Conservation (phyloP, 2,888 invertebrate species). For the Linyphia triangularis region DNA sequence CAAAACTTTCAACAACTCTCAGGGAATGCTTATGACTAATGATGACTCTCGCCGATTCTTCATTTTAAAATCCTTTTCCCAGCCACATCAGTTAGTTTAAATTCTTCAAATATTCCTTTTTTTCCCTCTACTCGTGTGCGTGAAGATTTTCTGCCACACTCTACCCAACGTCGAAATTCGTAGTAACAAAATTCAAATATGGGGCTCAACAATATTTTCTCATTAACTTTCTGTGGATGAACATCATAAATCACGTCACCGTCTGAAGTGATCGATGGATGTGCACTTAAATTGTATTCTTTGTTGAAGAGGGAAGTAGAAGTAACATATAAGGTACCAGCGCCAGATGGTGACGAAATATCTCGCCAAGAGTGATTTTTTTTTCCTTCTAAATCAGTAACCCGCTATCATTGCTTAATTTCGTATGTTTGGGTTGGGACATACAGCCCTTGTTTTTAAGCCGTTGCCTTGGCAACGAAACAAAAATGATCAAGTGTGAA, state of each 20-base stretch:
- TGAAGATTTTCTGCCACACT: neutral
- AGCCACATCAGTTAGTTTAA: neutral
- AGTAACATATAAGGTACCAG: too few relatives aligned
- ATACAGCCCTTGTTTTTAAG: too few relatives aligned
- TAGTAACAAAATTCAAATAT: neutral
- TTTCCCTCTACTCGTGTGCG: neutral
- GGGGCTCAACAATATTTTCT: conserved; percentile 51
- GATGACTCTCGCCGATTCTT: neutral
- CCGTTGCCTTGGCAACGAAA: too few relatives aligned
- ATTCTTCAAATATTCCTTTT: neutral
- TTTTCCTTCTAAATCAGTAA: neutral
- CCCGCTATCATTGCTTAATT: too few relatives aligned
- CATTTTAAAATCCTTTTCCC: neutral
- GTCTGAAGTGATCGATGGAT: conserved; percentile 46
- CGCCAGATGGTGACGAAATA: too few relatives aligned
- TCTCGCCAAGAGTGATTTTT: neutral
- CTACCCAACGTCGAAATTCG: conserved; percentile 25
- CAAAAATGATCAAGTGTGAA: too few relatives aligned
- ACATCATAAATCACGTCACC: conserved; percentile 48
- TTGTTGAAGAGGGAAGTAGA: neutral
- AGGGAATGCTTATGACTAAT: neutral
- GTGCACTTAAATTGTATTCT: neutral
- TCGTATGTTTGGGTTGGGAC: too few relatives aligned
- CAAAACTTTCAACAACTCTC: neutral
- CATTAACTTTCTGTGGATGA: conserved; percentile 46